phyloP scores from a whole-genome alignment of 2,797 vertebrate species.

The Ataeniobius toweri region DNA sequence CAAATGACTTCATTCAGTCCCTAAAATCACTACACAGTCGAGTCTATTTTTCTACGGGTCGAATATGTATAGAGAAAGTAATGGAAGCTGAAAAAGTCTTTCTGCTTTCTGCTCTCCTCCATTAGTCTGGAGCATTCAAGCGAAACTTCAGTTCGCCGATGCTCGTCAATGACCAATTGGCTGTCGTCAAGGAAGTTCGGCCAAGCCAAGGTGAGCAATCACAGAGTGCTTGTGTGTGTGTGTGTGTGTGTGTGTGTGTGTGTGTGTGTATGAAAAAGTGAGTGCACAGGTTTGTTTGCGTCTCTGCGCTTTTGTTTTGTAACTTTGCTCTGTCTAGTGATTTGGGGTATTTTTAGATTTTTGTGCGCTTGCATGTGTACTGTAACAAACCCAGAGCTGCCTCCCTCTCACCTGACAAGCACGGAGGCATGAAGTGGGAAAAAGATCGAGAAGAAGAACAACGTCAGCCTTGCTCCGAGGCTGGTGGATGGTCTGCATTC shows the following conservation, averaged over 20 bases:
- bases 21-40: slow-evolving; percentile 4
- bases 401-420: slow-evolving; percentile 60
- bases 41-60: background rate
- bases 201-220: slow-evolving; percentile 82
- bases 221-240: background rate
- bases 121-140: slow-evolving; percentile 88
- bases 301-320: slow-evolving; percentile 56
- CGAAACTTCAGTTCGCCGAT: slow-evolving; percentile 93
- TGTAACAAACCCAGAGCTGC: slow-evolving; percentile 55
- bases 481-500: slow-evolving; percentile 54
- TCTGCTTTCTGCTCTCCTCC: slow-evolving; percentile 43
- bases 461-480: slow-evolving; percentile 63
- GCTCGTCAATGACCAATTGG: slow-evolving; percentile 84
- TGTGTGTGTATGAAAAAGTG: slow-evolving; percentile 6
- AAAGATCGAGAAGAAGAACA: slow-evolving; percentile 64
- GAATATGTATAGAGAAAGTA: slow-evolving; percentile 25
- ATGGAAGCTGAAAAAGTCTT: slow-evolving; percentile 33
- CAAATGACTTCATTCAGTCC: slow-evolving; percentile 20
- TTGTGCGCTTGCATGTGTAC: slow-evolving; percentile 38
- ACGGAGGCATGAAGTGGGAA: slow-evolving; percentile 53
- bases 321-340: slow-evolving; percentile 45
- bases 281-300: slow-evolving; percentile 27
- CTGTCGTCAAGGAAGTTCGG: slow-evolving; percentile 81
- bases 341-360: slow-evolving; percentile 48
- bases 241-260: slow-evolving; percentile 10